These are phyloP conservation scores for Pungitius pungitius DNA, from an alignment of 2,113 vertebrate species.

Conservation along the genomic window DNA sequence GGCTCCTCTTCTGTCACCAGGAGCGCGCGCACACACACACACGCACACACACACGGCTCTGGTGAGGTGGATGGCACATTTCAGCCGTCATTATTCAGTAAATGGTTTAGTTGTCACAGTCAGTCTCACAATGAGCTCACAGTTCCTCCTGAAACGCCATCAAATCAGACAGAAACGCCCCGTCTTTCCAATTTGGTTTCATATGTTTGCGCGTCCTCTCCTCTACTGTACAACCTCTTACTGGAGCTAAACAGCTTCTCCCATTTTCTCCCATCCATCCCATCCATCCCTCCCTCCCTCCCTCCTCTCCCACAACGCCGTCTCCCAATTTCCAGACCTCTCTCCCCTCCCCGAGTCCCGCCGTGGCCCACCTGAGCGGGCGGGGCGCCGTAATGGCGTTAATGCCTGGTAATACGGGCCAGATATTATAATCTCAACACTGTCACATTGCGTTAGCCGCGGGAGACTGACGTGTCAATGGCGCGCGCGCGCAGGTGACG, in stretches of 20 bases:
- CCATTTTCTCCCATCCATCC: slow-evolving; percentile 72
- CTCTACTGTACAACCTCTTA: slow-evolving; percentile 40
- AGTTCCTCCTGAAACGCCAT: slow-evolving; percentile 58
- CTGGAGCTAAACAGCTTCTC: slow-evolving; percentile 55
- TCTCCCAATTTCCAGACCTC: not conserved
- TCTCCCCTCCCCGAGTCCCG: slow-evolving; percentile 48
- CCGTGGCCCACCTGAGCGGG: slow-evolving; percentile 79
- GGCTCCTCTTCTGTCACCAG: slow-evolving; percentile 40
- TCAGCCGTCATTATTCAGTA: slow-evolving; percentile 66
- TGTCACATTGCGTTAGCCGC: slow-evolving; percentile 85
- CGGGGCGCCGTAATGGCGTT: slow-evolving; percentile 78
- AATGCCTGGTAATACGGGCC: slow-evolving; percentile 84
- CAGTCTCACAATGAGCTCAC: slow-evolving; percentile 44
- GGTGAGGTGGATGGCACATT: slow-evolving; percentile 58
- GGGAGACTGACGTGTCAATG: slow-evolving; percentile 86
- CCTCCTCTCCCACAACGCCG: slow-evolving; percentile 2
- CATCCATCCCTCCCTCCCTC: slow-evolving; percentile 56
- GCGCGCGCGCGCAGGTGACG: slow-evolving; percentile 78
- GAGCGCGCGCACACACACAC: slow-evolving; percentile 37
- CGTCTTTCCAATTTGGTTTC: slow-evolving; percentile 46
- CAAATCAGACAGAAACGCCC: slow-evolving; percentile 57
- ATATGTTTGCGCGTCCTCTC: slow-evolving; percentile 54
- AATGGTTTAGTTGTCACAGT: slow-evolving; percentile 53
- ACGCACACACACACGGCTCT: slow-evolving; percentile 32
- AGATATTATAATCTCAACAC: slow-evolving; percentile 88